Percentiles rank a stretch among this genome's conserved stretches.
phyloP scores from a whole-genome alignment of 1,140 invertebrate species.

The Odontomachus brunneus region DNA sequence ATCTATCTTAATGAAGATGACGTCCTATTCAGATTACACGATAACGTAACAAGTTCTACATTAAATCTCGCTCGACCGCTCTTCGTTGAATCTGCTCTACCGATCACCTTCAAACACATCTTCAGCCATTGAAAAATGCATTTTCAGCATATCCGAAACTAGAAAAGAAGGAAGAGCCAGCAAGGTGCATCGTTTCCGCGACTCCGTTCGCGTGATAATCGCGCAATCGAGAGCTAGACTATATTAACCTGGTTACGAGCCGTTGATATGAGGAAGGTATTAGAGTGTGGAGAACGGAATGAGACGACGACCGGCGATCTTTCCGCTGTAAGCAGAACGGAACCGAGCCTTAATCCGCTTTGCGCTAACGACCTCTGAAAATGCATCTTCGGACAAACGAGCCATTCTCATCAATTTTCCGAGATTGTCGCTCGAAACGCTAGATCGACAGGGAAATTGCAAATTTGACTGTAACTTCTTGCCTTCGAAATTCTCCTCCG shows the following conservation, averaged over 20 bases:
- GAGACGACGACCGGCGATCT: slow-evolving; percentile 72
- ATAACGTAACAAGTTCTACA: background rate
- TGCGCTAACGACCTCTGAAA: slow-evolving; percentile 64
- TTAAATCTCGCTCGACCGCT: background rate
- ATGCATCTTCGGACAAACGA: slow-evolving; percentile 44
- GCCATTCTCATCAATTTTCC: background rate
- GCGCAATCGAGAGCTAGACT: slow-evolving; percentile 75
- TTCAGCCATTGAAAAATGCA: background rate
- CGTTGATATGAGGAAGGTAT: slow-evolving; percentile 80
- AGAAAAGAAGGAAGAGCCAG: slow-evolving; percentile 8
- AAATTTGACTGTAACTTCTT: background rate
- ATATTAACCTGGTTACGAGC: slow-evolving; percentile 83
- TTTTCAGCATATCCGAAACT: background rate
- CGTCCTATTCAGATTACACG: background rate
- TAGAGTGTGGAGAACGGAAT: slow-evolving; percentile 84
- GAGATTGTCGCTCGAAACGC: background rate
- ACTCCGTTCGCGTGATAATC: slow-evolving; percentile 78
- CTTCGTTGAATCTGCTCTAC: background rate
- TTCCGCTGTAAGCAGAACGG: slow-evolving; percentile 83
- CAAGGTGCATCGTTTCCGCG: slow-evolving; percentile 42
- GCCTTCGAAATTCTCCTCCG: too few species aligned
- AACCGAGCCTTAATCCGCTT: slow-evolving; percentile 78
- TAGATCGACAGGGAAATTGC: background rate
- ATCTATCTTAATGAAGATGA: too few species aligned
- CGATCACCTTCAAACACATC: background rate